Evolutionary conservation across 2,113 vertebrate genomes (phyloP), one percentile per base, ranked within the genome.

Genomic region (Odontophorus gujanensis): DNA sequence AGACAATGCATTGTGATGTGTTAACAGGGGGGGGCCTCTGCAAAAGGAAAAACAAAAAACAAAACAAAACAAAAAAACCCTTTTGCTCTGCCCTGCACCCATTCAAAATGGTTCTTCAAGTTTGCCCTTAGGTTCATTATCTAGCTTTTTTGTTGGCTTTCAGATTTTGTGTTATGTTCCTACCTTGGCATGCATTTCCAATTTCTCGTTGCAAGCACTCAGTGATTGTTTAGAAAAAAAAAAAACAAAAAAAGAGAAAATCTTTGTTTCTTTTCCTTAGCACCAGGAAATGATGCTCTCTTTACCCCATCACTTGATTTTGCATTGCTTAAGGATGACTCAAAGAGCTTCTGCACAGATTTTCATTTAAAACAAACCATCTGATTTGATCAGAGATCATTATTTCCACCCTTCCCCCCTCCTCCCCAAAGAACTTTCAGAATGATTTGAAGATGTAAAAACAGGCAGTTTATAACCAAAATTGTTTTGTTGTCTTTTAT

Each of bases 311-410:
- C 80, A 43, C 42, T 93, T 1, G 2, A 14, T 91, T 87, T 83
- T 73, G 36, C 81, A 14, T 57, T 53, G 85, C 58, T 90, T 82
- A 61, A 86, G 68, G 92, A 62, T 83, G 51, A 90, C 82, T 85
- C 90, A 85, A 81, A 91, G 58, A 69, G 26, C 66, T 90, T 59
- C 85, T 83, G 47, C 68, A 93, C 40, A 81, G 85, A 62, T 83
- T 96, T 96, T 92, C 73, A 72, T 95, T 96, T 95, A 62, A 94
- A 91, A 90, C 42, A 90, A 94, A 68, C 51, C 14, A 30, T 61
- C 61, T 87, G 61, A 88, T 95, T 91, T 91, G 89, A 88, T 92
- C 76, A 0, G 0, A 91, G 80, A 90, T 82, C 72, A 45, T 95
- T 94, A 91, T 96, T 95, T 94, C 13, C 48, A n/a, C 91, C 82